A percentile compares a stretch with the other conserved stretches of the same genome.
phyloP scores from a whole-genome alignment of 2,797 vertebrate species.

The Gastrophryne carolinensis region DNA sequence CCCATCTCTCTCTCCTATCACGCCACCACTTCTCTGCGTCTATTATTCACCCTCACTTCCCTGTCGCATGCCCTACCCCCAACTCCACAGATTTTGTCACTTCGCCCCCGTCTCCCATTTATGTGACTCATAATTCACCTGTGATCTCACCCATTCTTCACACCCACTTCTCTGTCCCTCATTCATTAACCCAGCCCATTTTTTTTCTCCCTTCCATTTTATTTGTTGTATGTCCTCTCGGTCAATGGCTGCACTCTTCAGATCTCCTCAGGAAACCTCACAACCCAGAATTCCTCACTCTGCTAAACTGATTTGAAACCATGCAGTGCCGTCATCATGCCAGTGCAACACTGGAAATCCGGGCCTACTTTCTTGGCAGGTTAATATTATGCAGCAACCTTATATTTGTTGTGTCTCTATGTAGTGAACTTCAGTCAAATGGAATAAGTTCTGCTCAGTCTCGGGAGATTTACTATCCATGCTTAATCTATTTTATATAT shows the following conservation, averaged over 20 bases:
- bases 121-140: too few relatives aligned
- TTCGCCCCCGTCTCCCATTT: too few relatives aligned
- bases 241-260: conserved; percentile 73
- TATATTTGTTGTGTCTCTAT: conserved; percentile 53
- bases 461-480: too few relatives aligned
- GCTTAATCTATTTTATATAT: too few relatives aligned
- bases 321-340: conserved; percentile 74
- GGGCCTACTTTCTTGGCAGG: not conserved
- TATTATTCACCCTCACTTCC: too few relatives aligned
- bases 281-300: conserved; percentile 64
- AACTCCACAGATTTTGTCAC: too few relatives aligned
- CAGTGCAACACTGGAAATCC: conserved; percentile 49
- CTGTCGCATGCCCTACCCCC: too few relatives aligned
- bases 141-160: too few relatives aligned
- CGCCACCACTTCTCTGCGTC: too few relatives aligned
- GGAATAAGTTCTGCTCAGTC: not conserved
- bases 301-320: conserved; percentile 66
- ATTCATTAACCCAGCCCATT: conserved; percentile 61
- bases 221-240: conserved; percentile 54
- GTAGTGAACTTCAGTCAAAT: conserved; percentile 22
- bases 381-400: conserved; percentile 6
- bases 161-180: conserved; percentile 67
- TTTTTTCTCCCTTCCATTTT: conserved; percentile 67
- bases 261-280: conserved; percentile 91
- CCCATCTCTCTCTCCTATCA: conserved; percentile 42